These are phyloP conservation scores for Lanistes nyassanus DNA, from an alignment of 1,140 invertebrate species.

Conservation along the genomic window DNA sequence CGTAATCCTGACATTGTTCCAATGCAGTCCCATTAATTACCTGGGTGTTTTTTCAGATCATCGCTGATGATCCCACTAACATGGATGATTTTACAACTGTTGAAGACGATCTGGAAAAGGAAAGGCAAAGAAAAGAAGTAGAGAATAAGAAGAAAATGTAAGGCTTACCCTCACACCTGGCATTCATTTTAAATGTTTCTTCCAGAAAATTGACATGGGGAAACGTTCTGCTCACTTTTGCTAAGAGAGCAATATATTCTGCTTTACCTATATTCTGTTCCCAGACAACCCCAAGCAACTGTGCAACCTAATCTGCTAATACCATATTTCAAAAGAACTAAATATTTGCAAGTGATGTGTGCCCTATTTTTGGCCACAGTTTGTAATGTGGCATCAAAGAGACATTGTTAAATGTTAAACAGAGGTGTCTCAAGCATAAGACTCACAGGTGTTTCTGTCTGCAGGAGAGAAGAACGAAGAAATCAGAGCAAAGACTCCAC, in stretches of 20 bases:
- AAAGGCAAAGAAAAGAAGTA: neutral
- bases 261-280: neutral
- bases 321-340: too few relatives aligned
- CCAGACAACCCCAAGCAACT: too few relatives aligned
- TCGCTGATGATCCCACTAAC: neutral
- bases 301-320: too few relatives aligned
- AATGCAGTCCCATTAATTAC: neutral
- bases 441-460: neutral
- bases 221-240: too few relatives aligned
- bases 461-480: conserved; percentile 13
- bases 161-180: neutral
- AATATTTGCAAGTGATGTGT: too few relatives aligned
- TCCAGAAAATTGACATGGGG: too few relatives aligned
- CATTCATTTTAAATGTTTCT: too few relatives aligned
- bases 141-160: neutral
- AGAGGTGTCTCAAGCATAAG: neutral
- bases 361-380: too few relatives aligned
- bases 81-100: conserved; percentile 1
- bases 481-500: conserved; percentile 1
- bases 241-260: too few relatives aligned
- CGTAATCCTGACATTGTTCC: too few relatives aligned
- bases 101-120: neutral
- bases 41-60: neutral
- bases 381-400: too few relatives aligned
- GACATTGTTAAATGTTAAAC: too few relatives aligned